A percentile compares a stretch with the other conserved stretches of the same genome.
Conservation (phyloP, 2,113 vertebrate genomes). For the Oreochromis spilurus region DNA sequence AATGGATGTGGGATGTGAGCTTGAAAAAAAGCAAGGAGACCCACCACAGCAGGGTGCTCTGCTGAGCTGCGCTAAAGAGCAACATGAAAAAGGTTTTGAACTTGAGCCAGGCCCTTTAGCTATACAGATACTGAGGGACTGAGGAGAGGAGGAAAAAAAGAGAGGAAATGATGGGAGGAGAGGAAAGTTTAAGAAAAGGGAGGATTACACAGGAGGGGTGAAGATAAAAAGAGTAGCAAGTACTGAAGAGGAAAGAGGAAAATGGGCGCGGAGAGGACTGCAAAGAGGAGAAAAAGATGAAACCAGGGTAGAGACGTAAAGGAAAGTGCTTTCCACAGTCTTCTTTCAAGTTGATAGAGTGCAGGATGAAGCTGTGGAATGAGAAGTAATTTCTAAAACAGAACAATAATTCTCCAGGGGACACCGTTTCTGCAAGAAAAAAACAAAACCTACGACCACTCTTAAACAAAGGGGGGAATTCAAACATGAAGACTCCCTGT, state of each 20-base stretch:
- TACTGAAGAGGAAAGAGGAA: not conserved
- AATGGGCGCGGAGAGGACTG: not conserved
- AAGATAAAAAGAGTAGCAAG: not conserved
- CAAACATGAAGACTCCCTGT: not conserved
- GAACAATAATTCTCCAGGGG: not conserved
- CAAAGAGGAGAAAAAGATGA: not conserved
- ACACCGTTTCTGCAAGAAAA: not conserved
- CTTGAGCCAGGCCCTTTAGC: conserved; percentile 4
- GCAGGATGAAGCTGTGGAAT: not conserved
- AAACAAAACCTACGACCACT: not conserved
- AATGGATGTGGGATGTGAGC: not conserved
- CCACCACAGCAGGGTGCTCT: conserved; percentile 33
- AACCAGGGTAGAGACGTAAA: not conserved
- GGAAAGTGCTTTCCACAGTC: not conserved
- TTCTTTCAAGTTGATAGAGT: conserved; percentile 1
- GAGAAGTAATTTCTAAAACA: not conserved
- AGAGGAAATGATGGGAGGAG: not conserved
- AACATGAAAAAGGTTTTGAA: conserved; percentile 37
- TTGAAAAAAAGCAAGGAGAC: not conserved
- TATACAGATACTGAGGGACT: not conserved
- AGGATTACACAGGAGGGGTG: not conserved
- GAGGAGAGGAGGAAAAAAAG: not conserved
- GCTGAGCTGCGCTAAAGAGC: conserved; percentile 5
- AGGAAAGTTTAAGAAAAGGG: conserved; percentile 8
- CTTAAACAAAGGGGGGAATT: not conserved